Evolutionary conservation across 2,113 vertebrate genomes (phyloP), one percentile per base, ranked within the genome.

Genomic region (Triplophysa dalaica): DNA sequence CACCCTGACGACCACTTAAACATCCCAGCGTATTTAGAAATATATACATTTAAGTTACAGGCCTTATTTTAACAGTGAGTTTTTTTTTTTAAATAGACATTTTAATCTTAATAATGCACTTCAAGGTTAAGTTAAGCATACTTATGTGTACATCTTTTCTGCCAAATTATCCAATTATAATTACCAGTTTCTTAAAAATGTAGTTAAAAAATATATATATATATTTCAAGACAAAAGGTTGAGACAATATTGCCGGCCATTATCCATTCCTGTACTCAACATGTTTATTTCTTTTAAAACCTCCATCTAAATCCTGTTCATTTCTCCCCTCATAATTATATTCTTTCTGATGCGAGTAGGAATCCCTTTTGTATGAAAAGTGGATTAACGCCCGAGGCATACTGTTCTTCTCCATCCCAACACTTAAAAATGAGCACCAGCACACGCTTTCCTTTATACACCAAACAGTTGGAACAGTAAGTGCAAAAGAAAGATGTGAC

Each of bases 231-330:
- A 8, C 7, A 38, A 38, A 38, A 7, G 33, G 33, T 38, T 0
- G 7, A 38, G 33, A 12, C 43, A 45, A 45, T 52, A 14, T 16
- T 16, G 3, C 50, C 3, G 50, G 5, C 16, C n/a, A 58, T 11
- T 11, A 5, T 50, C 41, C 45, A 70, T 63, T 14, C 41, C 13
- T 22, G 48, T 43, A 62, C 67, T 79, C 58, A 54, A 79, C 62
- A 58, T 48, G 22, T 75, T 26, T 75, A 45, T 66, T 80, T 80
- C 50, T 74, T 56, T 33, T 60, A 21, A 79, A 72, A 79, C 24
- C 58, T 63, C 43, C 62, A 17, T 41, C 43, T 79, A 62, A 79
- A 70, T 79, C 26, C 68, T 22, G 38, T 69, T 62, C 67, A 70
- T 70, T 70, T 70, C 63, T 24, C 66, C 45, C 13, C 58, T 79